Conservation (phyloP, 1,140 invertebrate species). For the Trichonephila clavipes region DNA sequence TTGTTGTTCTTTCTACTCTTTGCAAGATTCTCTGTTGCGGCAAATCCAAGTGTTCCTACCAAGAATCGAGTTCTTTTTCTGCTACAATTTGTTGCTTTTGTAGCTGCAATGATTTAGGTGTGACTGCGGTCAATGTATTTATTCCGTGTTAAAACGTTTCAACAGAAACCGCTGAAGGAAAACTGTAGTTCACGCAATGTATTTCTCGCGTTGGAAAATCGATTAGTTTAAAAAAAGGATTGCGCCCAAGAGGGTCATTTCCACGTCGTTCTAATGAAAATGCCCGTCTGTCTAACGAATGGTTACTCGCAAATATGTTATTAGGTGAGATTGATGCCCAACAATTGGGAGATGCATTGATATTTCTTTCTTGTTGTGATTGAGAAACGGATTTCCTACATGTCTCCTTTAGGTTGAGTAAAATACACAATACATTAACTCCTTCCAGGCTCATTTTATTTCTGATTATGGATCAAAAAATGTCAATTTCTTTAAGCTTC, state of each 20-base stretch:
- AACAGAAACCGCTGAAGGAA: background rate
- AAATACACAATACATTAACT: too few relatives aligned
- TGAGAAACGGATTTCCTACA: background rate
- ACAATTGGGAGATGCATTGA: background rate
- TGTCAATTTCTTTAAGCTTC: too few relatives aligned
- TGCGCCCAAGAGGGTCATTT: constrained; percentile 11
- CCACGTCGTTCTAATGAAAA: constrained; percentile 15
- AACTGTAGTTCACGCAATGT: background rate
- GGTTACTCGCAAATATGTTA: background rate
- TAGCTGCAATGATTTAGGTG: background rate
- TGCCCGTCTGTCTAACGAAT: constrained; percentile 14
- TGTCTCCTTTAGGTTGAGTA: too few relatives aligned
- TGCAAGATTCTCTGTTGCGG: background rate
- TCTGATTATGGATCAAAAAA: too few relatives aligned
- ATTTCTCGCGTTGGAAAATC: background rate
- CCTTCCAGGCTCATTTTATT: too few relatives aligned
- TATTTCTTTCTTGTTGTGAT: background rate
- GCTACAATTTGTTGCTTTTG: constrained; percentile 34
- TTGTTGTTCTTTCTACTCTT: background rate
- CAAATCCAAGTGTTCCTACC: background rate
- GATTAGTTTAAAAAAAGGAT: background rate
- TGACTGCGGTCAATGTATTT: background rate
- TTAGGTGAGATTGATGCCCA: constrained; percentile 29
- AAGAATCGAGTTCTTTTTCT: background rate
- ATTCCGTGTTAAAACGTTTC: background rate